These are phyloP conservation scores for Sebastes taczanowskii DNA, from an alignment of 2,797 vertebrate genomes.

Conservation along the genomic window DNA sequence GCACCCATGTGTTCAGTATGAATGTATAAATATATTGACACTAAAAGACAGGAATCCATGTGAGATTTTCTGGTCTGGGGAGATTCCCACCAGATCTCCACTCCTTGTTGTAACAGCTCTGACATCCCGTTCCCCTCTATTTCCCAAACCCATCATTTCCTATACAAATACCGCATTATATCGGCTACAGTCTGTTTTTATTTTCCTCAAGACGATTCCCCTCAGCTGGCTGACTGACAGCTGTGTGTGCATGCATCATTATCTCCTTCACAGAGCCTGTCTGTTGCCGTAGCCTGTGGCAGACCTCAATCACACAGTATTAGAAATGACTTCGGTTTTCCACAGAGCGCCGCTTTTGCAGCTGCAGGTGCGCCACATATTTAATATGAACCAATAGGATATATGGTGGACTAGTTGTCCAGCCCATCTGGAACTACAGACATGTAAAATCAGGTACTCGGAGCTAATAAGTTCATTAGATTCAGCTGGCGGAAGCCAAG, in stretches of 20 bases:
- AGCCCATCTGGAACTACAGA: slow-evolving; percentile 10
- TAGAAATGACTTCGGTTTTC: slow-evolving; percentile 64
- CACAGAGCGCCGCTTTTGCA: slow-evolving; percentile 25
- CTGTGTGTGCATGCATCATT: slow-evolving; percentile 75
- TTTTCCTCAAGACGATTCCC: slow-evolving; percentile 70
- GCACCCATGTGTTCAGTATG: background rate
- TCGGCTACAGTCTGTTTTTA: slow-evolving; percentile 68
- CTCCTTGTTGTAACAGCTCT: slow-evolving; percentile 41
- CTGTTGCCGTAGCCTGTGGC: slow-evolving; percentile 72
- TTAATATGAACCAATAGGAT: slow-evolving; percentile 25
- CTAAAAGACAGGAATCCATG: slow-evolving; percentile 19
- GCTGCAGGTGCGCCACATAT: slow-evolving; percentile 52
- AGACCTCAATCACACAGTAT: slow-evolving; percentile 72
- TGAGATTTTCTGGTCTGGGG: slow-evolving; percentile 19
- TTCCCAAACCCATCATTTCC: slow-evolving; percentile 69
- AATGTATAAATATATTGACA: slow-evolving; percentile 7
- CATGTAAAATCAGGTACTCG: slow-evolving; percentile 25
- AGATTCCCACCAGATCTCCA: slow-evolving; percentile 40
- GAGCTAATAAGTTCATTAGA: slow-evolving; percentile 34
- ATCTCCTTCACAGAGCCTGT: slow-evolving; percentile 73
- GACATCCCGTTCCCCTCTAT: slow-evolving; percentile 59
- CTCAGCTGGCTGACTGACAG: slow-evolving; percentile 73
- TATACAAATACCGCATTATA: slow-evolving; percentile 71
- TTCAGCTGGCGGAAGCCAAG: slow-evolving; percentile 16
- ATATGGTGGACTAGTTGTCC: slow-evolving; percentile 23